Percentiles rank a stretch among this genome's conserved stretches.
Conservation (phyloP, 2,113 vertebrate species). For the Pachypanchax playfairii region DNA sequence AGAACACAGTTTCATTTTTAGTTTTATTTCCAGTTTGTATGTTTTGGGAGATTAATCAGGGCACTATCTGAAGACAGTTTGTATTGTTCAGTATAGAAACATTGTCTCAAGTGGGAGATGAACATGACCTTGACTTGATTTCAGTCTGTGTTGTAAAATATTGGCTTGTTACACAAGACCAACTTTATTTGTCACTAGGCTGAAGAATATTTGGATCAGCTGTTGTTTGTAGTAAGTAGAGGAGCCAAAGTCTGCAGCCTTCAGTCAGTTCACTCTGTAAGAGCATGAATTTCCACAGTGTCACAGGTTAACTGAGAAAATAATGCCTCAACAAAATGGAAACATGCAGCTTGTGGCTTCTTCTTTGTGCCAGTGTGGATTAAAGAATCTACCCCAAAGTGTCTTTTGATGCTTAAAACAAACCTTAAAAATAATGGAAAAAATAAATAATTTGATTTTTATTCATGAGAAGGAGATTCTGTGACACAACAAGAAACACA, state of each 20-base stretch:
- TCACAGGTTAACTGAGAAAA: conserved; percentile 10
- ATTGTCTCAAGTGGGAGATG: conserved; percentile 10
- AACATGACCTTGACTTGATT: conserved; percentile 20
- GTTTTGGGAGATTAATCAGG: neutral
- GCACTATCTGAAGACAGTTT: conserved; percentile 3
- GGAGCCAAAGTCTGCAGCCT: conserved; percentile 29
- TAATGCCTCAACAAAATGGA: conserved; percentile 15
- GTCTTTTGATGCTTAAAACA: conserved; percentile 12
- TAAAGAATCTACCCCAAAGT: conserved; percentile 23
- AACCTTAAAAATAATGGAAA: neutral
- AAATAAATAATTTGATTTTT: too few species aligned
- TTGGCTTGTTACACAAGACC: conserved; percentile 27
- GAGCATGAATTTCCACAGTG: conserved; percentile 25
- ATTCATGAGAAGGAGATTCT: conserved; percentile 37
- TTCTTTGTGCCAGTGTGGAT: neutral
- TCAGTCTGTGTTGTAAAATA: conserved; percentile 6
- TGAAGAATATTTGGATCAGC: conserved; percentile 44
- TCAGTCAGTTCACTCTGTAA: conserved; percentile 32
- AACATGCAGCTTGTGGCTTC: conserved; percentile 5
- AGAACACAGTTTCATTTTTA: neutral
- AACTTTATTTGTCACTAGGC: conserved; percentile 11
- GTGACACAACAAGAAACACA: conserved; percentile 22
- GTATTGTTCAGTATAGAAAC: conserved; percentile 1
- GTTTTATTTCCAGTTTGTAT: neutral
- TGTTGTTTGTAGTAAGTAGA: conserved; percentile 36